A percentile compares a stretch with the other conserved stretches of the same genome.
phyloP scores from a whole-genome alignment of 1,140 invertebrate genomes.

The Cydia pomonella region DNA sequence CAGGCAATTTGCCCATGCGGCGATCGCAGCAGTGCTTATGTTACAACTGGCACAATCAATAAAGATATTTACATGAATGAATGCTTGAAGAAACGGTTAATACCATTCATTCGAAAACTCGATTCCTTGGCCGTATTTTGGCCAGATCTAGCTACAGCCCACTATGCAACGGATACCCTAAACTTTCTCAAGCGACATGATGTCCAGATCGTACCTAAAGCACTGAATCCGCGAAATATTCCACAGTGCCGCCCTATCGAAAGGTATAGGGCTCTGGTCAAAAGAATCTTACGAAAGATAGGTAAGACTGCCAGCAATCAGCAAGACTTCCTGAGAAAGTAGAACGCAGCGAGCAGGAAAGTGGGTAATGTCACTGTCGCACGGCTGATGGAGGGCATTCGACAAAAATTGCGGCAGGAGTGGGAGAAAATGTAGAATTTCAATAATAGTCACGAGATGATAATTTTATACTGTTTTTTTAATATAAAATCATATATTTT shows the following conservation, averaged over 20 bases:
- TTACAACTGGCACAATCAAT: background rate
- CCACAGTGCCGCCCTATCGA: constrained; percentile 1
- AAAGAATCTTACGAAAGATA: background rate
- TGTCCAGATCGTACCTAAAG: background rate
- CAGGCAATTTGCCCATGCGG: background rate
- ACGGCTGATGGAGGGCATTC: too few species aligned
- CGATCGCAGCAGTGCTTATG: background rate
- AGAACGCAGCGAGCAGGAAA: background rate
- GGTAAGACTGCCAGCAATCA: background rate
- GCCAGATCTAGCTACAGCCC: background rate
- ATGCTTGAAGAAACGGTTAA: background rate
- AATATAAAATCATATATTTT: too few species aligned
- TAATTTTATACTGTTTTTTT: too few species aligned
- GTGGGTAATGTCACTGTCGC: background rate
- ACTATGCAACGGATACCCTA: background rate
- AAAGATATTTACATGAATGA: background rate
- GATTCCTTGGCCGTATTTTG: background rate
- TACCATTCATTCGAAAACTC: background rate
- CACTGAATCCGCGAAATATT: background rate
- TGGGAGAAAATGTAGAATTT: too few species aligned
- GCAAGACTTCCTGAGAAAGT: background rate
- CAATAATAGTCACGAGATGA: too few species aligned
- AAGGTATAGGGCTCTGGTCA: background rate
- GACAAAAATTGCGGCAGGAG: too few species aligned
- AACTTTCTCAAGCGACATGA: background rate